Evolutionary conservation across 1,140 invertebrate genomes (phyloP), one percentile per base, ranked within the genome.

Genomic region (Atta colombica): DNA sequence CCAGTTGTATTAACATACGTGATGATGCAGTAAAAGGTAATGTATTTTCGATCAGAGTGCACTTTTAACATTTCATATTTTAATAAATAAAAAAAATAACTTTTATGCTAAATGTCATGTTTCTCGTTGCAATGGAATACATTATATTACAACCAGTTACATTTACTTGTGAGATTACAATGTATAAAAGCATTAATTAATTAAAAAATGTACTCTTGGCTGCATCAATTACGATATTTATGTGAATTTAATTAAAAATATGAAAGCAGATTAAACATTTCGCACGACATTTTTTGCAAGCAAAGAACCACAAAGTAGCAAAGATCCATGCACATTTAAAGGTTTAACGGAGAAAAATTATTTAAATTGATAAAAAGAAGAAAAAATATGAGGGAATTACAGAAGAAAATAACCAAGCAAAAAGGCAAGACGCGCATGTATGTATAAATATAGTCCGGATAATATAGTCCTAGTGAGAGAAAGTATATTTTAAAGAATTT

Each of bases 1-100:
- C 80, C 80, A 84, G 80, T 84, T 84, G 80, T 84, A 84, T 84
- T 84, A 84, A 84, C 80, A 84, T 84, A 84, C 69, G 80, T 84
- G 80, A 84, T 84, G 80, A 84, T 84, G 80, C 80, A 75, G 80
- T 84, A 84, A 84, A 84, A 75, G 80, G 69, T 84, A 84, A 84
- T 84, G 69, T 84, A 84, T 84, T 84, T 84, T 75, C 69, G 39
- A 84, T 84, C 80, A 75, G 69, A 74, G 80, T 84, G 80, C 80
- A 75, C 55, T 84, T 84, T 84, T 84, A 81, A 84, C 58, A 84
- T 84, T 84, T 74, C 69, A 74, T 75, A 49, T 74, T 78, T 84
- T 61, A 84, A 82, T 74, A 82, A 84, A 74, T 84, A 21, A 75
- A 75, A 80, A 45, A 75, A 61, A 61, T 84, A 61, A 74, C 72